These are phyloP conservation scores for Cheilosia variabilis DNA, from an alignment of 2,888 invertebrate species.

Conservation along the genomic window DNA sequence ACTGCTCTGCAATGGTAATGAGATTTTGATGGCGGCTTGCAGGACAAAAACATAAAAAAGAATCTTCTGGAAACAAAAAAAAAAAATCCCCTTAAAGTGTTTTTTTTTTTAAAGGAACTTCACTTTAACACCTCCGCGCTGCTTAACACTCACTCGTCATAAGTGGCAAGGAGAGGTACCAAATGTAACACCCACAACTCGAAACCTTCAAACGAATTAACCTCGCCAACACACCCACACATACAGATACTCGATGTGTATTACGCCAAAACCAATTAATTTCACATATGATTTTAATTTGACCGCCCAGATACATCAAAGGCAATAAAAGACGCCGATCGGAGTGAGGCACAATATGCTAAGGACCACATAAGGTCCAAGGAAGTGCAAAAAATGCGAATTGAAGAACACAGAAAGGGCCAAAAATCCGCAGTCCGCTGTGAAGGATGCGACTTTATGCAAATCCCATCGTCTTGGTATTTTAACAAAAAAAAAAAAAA, in stretches of 20 bases:
- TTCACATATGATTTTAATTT: slow-evolving; percentile 73
- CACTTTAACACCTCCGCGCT: slow-evolving; percentile 61
- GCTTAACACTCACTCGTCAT: slow-evolving; percentile 45
- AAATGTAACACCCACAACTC: slow-evolving; percentile 63
- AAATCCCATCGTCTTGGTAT: slow-evolving; percentile 64
- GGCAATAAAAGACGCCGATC: slow-evolving; percentile 38
- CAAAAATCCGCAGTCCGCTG: slow-evolving; percentile 29
- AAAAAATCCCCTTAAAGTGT: slow-evolving; percentile 42
- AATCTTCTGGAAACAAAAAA: slow-evolving; percentile 39
- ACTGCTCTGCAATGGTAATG: slow-evolving; percentile 72
- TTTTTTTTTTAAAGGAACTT: slow-evolving; percentile 1
- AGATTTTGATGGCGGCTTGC: slow-evolving; percentile 65
- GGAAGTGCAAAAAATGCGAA: slow-evolving; percentile 12
- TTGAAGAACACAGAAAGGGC: slow-evolving; percentile 42
- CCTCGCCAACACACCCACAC: neutral
- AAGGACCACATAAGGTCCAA: slow-evolving; percentile 13
- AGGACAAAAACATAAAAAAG: slow-evolving; percentile 33
- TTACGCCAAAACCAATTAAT: slow-evolving; percentile 74
- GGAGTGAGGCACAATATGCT: slow-evolving; percentile 16
- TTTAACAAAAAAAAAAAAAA: slow-evolving; percentile 40
- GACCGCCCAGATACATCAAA: slow-evolving; percentile 69
- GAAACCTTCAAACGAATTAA: slow-evolving; percentile 21
- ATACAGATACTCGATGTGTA: slow-evolving; percentile 15
- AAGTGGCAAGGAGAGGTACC: slow-evolving; percentile 43
- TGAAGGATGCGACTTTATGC: slow-evolving; percentile 63